These are phyloP conservation scores for Chironomus striatipennis DNA, from an alignment of 1,140 invertebrate species.

Conservation along the genomic window DNA sequence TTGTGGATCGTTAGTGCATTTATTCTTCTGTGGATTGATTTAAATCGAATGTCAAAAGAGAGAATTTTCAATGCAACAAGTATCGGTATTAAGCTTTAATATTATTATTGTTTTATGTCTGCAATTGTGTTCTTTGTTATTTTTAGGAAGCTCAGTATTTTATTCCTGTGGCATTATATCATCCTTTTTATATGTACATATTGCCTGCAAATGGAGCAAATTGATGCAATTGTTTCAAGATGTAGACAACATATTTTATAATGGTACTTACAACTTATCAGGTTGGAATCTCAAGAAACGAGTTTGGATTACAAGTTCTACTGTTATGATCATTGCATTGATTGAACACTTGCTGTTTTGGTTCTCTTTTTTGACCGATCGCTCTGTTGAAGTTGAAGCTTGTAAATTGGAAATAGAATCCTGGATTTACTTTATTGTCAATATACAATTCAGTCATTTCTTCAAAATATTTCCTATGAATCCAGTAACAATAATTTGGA, in stretches of 20 bases:
- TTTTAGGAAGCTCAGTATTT: slow-evolving; percentile 33
- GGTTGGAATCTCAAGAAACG: slow-evolving; percentile 29
- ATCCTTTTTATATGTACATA: slow-evolving; percentile 30
- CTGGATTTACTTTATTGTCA: slow-evolving; percentile 31
- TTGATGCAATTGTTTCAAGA: slow-evolving; percentile 33
- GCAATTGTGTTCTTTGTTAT: no score
- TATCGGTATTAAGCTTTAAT: slow-evolving; percentile 30
- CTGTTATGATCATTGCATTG: slow-evolving; percentile 31
- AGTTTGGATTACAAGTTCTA: slow-evolving; percentile 31
- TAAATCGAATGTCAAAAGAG: slow-evolving; percentile 31
- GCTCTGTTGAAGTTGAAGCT: slow-evolving; percentile 28
- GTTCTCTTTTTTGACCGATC: slow-evolving; percentile 30
- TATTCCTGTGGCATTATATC: slow-evolving; percentile 30
- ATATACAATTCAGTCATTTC: slow-evolving; percentile 33
- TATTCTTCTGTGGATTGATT: slow-evolving; percentile 28
- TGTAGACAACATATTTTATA: slow-evolving; percentile 32
- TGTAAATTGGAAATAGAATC: slow-evolving; percentile 26
- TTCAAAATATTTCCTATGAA: slow-evolving; percentile 32
- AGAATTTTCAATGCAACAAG: slow-evolving; percentile 34
- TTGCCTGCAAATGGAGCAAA: slow-evolving; percentile 32
- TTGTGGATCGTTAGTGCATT: slow-evolving; percentile 30
- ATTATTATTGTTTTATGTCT: no score
- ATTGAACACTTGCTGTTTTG: slow-evolving; percentile 29
- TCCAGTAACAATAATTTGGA: slow-evolving; percentile 26
- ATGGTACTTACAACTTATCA: slow-evolving; percentile 31